phyloP scores from a whole-genome alignment of 2,888 invertebrate species.

The Archaeoteleia sp. region DNA sequence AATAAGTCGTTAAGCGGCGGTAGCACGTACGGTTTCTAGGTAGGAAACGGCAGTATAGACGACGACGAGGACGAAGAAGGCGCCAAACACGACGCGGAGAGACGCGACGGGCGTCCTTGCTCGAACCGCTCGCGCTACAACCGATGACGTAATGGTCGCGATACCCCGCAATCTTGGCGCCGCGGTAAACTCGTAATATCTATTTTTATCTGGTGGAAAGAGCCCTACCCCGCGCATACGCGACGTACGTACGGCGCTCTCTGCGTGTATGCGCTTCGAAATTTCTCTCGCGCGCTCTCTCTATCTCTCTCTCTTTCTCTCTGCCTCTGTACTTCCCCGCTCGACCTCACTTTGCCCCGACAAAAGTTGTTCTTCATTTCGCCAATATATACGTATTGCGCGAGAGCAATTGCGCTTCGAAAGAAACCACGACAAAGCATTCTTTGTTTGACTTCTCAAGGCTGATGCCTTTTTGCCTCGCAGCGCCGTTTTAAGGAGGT shows the following conservation, averaged over 20 bases:
- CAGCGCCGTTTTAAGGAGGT: too few species aligned
- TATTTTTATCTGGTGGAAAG: constrained; percentile 76
- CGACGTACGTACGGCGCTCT: not conserved
- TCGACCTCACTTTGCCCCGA: constrained; percentile 31
- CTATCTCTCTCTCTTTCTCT: constrained; percentile 21
- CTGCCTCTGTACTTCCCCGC: constrained; percentile 10
- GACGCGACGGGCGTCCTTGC: constrained; percentile 70
- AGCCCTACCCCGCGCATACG: constrained; percentile 50
- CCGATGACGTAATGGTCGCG: constrained; percentile 77
- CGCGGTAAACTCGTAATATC: constrained; percentile 77
- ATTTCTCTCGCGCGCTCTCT: constrained; percentile 17
- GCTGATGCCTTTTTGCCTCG: too few species aligned
- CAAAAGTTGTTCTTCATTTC: not conserved
- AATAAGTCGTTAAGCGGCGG: constrained; percentile 12
- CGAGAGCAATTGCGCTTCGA: too few species aligned
- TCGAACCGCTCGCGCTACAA: constrained; percentile 72
- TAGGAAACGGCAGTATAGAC: constrained; percentile 23
- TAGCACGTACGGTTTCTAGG: constrained; percentile 10
- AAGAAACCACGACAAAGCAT: too few species aligned
- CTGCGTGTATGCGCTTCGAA: not conserved
- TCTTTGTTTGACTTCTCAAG: too few species aligned
- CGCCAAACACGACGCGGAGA: constrained; percentile 66
- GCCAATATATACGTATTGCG: too few species aligned
- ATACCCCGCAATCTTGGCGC: constrained; percentile 78
- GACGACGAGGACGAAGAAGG: constrained; percentile 49